These are phyloP conservation scores for Alectura lathami DNA, from an alignment of 2,113 vertebrate genomes.

Conservation along the genomic window DNA sequence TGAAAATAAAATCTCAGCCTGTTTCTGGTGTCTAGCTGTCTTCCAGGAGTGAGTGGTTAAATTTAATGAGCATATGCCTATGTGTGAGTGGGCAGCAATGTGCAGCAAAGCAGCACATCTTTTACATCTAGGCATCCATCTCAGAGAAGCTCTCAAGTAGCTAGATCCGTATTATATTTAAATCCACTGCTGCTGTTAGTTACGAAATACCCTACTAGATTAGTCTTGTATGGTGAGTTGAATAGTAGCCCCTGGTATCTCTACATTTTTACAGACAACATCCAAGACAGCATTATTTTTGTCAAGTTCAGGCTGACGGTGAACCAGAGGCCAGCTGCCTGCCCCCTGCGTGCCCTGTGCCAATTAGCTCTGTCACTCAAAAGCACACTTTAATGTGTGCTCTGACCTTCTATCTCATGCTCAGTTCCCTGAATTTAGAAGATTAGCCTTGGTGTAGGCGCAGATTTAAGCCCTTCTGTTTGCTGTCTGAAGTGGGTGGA, in stretches of 20 bases:
- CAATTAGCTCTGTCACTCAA: slow-evolving; percentile 8
- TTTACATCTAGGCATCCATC: not conserved
- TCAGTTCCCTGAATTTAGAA: not conserved
- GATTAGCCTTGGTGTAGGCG: not conserved
- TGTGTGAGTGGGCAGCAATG: not conserved
- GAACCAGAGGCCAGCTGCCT: not conserved
- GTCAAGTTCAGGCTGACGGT: not conserved
- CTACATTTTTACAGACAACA: not conserved
- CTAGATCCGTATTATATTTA: not conserved
- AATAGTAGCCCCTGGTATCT: not conserved
- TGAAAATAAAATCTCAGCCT: not conserved
- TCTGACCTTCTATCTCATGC: not conserved
- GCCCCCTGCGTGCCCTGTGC: not conserved
- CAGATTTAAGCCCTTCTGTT: not conserved
- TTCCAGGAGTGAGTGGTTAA: not conserved
- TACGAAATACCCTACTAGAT: not conserved
- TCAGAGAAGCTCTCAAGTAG: not conserved
- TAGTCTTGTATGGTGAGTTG: not conserved
- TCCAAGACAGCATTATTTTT: not conserved
- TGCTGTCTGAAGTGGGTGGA: not conserved
- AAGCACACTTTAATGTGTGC: not conserved
- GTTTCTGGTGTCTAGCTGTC: not conserved
- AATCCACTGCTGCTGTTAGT: not conserved
- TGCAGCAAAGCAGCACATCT: not conserved
- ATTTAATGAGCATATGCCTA: not conserved